phyloP scores from a whole-genome alignment of 2,888 invertebrate genomes.

The Taenaris catops region DNA sequence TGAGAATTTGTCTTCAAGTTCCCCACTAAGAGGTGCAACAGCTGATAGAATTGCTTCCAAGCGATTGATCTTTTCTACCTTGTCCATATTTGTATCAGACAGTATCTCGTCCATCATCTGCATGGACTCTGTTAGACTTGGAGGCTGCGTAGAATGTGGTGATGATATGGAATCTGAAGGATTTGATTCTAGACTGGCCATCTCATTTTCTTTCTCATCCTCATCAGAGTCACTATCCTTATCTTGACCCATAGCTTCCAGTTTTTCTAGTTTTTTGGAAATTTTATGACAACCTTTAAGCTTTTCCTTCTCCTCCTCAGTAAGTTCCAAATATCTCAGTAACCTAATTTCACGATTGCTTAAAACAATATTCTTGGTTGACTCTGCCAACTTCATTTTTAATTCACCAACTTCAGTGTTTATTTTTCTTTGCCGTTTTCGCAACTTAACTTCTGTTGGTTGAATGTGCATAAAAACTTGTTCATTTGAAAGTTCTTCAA shows the following conservation, averaged over 20 bases:
- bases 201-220: constrained; percentile 87
- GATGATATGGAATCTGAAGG: constrained; percentile 88
- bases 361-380: constrained; percentile 91
- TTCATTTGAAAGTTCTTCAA: constrained; percentile 92
- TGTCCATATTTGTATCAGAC: constrained; percentile 90
- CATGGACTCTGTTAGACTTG: constrained; percentile 93
- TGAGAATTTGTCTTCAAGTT: constrained; percentile 73
- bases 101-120: constrained; percentile 92
- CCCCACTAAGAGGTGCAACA: constrained; percentile 85
- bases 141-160: constrained; percentile 88
- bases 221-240: constrained; percentile 88
- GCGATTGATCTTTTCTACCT: constrained; percentile 91
- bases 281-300: constrained; percentile 95
- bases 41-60: constrained; percentile 92
- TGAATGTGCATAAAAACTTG: constrained; percentile 92
- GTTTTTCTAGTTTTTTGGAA: constrained; percentile 93
- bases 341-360: constrained; percentile 95
- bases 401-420: constrained; percentile 95
- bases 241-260: constrained; percentile 89
- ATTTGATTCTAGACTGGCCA: constrained; percentile 89
- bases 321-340: constrained; percentile 92
- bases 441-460: constrained; percentile 90
- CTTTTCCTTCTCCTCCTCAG: constrained; percentile 95
- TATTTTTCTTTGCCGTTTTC: constrained; percentile 94
- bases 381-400: constrained; percentile 88